Evolutionary conservation across 2,113 vertebrate genomes (phyloP), one percentile per base, ranked within the genome.

Genomic region (Semicossyphus pulcher): DNA sequence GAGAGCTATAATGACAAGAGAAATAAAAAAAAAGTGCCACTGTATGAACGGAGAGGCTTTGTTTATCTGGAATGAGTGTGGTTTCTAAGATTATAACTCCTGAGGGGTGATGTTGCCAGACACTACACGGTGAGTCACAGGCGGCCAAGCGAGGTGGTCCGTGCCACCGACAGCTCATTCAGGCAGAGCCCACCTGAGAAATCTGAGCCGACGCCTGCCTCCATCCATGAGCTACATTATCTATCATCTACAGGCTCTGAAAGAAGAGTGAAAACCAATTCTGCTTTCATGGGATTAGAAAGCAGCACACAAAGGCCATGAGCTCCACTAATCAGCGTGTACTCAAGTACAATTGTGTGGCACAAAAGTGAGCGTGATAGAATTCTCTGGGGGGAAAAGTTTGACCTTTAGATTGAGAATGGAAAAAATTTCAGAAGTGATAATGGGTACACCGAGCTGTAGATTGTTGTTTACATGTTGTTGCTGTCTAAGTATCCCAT

Each of bases 221-320:
- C 29, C 59, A 58, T 53, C 78, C 26, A 58, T 71, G 65, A 80
- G 72, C 61, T 14, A 14, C 59, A 48, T 83, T 86, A 90, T 86
- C 84, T 83, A 71, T 80, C 78, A 87, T 86, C 73, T 47, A 31
- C 11, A 16, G 36, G 36, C 64, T 58, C 60, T 64, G 62, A 79
- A 83, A 68, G 29, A 52, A 31, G 26, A 73, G 18, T 48, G 69
- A 74, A 77, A 85, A 80, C 41, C 80, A 81, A 85, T 84, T 66
- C 28, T 75, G 62, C 26, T 70, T 77, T 61, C 26, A 45, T 59
- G 49, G 68, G 80, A 86, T 90, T 88, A 81, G 71, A 67, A 64
- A 78, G 26, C 1, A 6, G 7, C 45, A 42, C 52, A 45, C 15
- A 6, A 29, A 12, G 52, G 68, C 6, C 54, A 26, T 4, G n/a